Evolutionary conservation across 2,888 invertebrate species (phyloP).

Genomic region (Amblyjoppa proteus): DNA sequence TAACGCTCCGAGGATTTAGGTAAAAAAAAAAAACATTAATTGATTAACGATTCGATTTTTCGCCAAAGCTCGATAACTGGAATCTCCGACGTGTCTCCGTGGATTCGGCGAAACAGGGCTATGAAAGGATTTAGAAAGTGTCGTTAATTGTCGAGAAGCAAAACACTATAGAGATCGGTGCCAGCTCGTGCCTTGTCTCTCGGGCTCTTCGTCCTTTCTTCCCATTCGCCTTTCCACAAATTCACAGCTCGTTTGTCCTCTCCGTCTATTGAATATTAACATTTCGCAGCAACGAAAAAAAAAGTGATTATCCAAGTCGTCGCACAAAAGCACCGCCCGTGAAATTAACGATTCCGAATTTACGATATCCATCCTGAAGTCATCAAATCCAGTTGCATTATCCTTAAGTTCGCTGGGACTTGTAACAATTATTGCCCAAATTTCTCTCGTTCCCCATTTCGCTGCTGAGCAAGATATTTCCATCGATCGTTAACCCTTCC

Average conservation of each 20-base stretch:
- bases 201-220: slow-evolving; percentile 21
- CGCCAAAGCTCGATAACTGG: background rate
- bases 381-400: background rate
- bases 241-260: background rate
- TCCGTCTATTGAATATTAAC: background rate
- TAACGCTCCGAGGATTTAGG: no score
- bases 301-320: background rate
- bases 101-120: background rate
- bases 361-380: background rate
- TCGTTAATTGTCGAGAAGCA: slow-evolving; percentile 22
- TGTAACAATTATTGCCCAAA: background rate
- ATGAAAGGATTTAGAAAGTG: slow-evolving; percentile 55
- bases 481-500: background rate
- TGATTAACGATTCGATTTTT: background rate
- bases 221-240: background rate
- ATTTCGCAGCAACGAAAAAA: background rate
- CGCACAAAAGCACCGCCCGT: background rate
- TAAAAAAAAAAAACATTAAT: no score
- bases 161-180: slow-evolving; percentile 7
- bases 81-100: slow-evolving; percentile 1
- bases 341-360: background rate
- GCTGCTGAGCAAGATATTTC: background rate
- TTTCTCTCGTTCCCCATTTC: background rate
- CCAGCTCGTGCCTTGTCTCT: slow-evolving; percentile 25
- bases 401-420: background rate